Evolutionary conservation across 2,113 vertebrate genomes (phyloP).

Genomic region (Pyrgilauda ruficollis): DNA sequence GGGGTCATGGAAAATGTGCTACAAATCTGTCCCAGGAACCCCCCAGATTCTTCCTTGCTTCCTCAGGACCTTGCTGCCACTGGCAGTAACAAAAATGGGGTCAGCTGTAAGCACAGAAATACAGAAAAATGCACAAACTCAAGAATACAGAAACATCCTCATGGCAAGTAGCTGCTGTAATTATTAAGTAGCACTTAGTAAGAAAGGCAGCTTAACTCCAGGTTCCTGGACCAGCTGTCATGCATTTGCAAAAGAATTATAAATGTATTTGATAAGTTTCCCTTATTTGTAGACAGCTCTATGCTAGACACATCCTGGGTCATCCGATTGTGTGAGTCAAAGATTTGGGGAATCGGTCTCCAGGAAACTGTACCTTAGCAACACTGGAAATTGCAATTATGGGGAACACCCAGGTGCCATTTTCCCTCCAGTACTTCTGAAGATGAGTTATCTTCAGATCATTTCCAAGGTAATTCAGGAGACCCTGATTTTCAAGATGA

Average conservation of each 20-base stretch:
- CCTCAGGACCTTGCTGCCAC: neutral
- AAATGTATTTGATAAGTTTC: neutral
- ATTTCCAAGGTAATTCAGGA: constrained; percentile 76
- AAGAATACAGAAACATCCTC: neutral
- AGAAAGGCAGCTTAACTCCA: neutral
- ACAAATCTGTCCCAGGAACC: neutral
- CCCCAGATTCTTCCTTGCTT: neutral
- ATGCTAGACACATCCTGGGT: constrained; percentile 72
- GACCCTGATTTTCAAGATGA: neutral
- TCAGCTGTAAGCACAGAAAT: neutral
- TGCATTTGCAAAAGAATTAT: neutral
- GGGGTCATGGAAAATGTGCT: neutral
- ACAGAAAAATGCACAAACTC: neutral
- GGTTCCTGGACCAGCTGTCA: neutral
- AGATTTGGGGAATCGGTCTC: constrained; percentile 77
- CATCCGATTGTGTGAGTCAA: constrained; percentile 79
- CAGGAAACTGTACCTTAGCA: constrained; percentile 76
- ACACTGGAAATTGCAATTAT: constrained; percentile 72
- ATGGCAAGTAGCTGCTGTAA: neutral
- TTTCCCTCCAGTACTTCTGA: constrained; percentile 77
- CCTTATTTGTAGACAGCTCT: constrained; percentile 64
- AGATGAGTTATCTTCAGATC: constrained; percentile 73
- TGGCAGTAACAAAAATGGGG: neutral
- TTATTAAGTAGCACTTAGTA: neutral
- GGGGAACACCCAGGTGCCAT: constrained; percentile 78